A percentile compares a stretch with the other conserved stretches of the same genome.
phyloP scores from a whole-genome alignment of 2,797 vertebrate species.

The Bovichtus variegatus region DNA sequence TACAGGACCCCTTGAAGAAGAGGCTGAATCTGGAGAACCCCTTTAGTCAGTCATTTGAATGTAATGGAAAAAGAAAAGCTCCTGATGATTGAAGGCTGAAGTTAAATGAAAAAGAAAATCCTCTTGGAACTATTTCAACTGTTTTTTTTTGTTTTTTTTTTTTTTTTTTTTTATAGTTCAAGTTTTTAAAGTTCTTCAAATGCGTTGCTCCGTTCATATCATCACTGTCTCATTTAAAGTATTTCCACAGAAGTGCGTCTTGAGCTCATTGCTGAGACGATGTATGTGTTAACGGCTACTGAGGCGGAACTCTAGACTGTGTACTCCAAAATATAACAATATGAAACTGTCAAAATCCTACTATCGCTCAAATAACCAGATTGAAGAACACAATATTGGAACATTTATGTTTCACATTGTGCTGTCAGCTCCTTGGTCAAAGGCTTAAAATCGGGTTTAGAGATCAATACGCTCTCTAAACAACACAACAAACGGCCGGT shows the following conservation, averaged over 20 bases:
- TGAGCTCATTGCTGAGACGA: conserved; percentile 15
- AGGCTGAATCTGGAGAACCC: conserved; percentile 52
- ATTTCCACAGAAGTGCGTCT: conserved; percentile 23
- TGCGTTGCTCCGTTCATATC: conserved; percentile 5
- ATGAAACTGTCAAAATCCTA: conserved; percentile 23
- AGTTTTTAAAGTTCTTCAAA: conserved; percentile 10
- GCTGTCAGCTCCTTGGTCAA: conserved; percentile 35
- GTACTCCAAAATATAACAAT: conserved; percentile 18
- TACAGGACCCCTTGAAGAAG: conserved; percentile 66
- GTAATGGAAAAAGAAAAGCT: conserved; percentile 34
- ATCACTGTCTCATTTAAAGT: conserved; percentile 30
- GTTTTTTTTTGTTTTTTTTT: too few relatives aligned
- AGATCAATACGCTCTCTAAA: conserved; percentile 32
- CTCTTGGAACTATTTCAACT: conserved; percentile 26
- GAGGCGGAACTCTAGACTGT: conserved; percentile 7
- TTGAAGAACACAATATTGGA: conserved; percentile 26
- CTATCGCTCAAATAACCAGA: conserved; percentile 19
- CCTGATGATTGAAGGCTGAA: conserved; percentile 40
- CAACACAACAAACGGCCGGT: conserved; percentile 4
- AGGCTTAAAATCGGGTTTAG: conserved; percentile 23
- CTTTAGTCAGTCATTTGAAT: conserved; percentile 62
- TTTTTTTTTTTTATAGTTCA: too few relatives aligned
- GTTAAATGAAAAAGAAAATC: conserved; percentile 33
- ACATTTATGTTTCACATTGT: conserved; percentile 19
- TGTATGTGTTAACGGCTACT: conserved; percentile 12